Evolutionary conservation across 1,140 invertebrate species (phyloP).

Genomic region (Danaus melanippus): DNA sequence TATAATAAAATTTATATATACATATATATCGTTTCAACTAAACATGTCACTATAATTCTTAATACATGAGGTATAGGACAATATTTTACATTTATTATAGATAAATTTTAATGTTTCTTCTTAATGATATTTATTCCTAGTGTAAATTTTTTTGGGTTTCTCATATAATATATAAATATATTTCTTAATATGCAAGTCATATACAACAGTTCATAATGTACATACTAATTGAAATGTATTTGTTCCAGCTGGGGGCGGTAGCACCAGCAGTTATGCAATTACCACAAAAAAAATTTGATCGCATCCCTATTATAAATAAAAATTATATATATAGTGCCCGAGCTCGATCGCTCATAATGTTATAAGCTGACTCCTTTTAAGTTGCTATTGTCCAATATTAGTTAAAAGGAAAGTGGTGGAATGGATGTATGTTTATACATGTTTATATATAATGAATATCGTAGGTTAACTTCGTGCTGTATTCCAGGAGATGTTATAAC

Average conservation of each 20-base stretch:
- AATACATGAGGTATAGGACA: no score
- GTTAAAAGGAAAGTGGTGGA: constrained; percentile 42
- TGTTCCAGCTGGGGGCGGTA: constrained; percentile 28
- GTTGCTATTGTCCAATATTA: constrained; percentile 60
- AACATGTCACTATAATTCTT: no score
- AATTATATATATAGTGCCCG: constrained; percentile 38
- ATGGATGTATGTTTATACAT: constrained; percentile 68
- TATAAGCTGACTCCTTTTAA: constrained; percentile 57
- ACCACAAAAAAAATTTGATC: constrained; percentile 56
- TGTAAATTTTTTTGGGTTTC: no score
- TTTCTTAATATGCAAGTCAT: no score
- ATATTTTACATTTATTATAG: no score
- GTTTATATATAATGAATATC: constrained; percentile 70
- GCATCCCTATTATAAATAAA: constrained; percentile 48
- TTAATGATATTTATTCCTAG: no score
- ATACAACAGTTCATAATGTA: no score
- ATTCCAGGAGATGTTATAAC: constrained; percentile 34
- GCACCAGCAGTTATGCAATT: constrained; percentile 51
- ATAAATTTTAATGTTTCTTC: no score
- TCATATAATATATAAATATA: no score
- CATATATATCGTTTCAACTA: no score
- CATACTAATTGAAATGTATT: no score
- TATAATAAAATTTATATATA: no score
- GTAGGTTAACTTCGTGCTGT: constrained; percentile 65
- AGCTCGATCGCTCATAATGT: constrained; percentile 21